These are phyloP conservation scores for Trididemnum clinides DNA, from an alignment of 23 tunicate genomes.

Conservation along the genomic window DNA sequence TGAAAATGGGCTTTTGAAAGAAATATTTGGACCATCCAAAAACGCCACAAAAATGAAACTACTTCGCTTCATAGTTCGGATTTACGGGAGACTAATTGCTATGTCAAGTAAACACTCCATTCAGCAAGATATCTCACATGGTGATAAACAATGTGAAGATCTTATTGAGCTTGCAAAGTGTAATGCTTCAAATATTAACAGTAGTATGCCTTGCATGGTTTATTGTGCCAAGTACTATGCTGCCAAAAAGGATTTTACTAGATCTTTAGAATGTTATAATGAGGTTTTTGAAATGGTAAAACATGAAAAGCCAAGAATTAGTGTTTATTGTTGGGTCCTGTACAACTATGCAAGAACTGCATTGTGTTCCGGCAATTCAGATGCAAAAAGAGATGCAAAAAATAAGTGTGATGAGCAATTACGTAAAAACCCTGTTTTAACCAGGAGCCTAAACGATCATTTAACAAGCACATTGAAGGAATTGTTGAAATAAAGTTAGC, in stretches of 20 bases:
- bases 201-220: background rate
- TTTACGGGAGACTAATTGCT: background rate
- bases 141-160: constrained; percentile 5
- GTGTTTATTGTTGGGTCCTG: constrained; percentile 36
- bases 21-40: constrained; percentile 12
- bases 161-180: background rate
- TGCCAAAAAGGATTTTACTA: background rate
- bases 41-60: background rate
- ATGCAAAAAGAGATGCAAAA: background rate
- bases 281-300: background rate
- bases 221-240: constrained; percentile 46
- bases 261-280: constrained; percentile 13
- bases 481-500: background rate
- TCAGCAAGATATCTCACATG: background rate
- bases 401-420: background rate
- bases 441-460: background rate
- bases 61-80: constrained; percentile 18
- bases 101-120: too few species aligned
- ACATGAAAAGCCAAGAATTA: background rate
- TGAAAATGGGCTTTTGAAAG: constrained; percentile 44
- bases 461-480: background rate
- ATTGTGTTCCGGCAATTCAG: background rate
- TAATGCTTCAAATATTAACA: background rate
- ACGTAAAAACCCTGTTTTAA: background rate
- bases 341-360: constrained; percentile 13